These are phyloP conservation scores for Drosophila willistoni DNA, from an alignment of 1,140 invertebrate species.

Conservation along the genomic window DNA sequence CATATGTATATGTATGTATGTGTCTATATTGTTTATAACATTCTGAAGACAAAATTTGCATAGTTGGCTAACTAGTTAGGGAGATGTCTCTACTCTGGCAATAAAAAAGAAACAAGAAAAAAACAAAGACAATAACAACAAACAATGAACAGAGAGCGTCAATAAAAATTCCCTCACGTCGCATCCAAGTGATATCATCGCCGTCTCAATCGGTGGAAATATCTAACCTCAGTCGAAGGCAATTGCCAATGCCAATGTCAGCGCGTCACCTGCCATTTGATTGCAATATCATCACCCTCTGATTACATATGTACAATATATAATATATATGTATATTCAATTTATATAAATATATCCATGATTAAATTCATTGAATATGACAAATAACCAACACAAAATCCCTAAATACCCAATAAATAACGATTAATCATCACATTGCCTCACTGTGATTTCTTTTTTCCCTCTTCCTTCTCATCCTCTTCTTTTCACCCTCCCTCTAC, in stretches of 20 bases:
- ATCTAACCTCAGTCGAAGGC: constrained; percentile 27
- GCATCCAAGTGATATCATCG: constrained; percentile 66
- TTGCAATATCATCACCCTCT: constrained; percentile 14
- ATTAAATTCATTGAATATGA: constrained; percentile 10
- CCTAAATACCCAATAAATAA: constrained; percentile 16
- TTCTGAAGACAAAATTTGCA: constrained; percentile 32
- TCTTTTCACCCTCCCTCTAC: not conserved
- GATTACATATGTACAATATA: not conserved
- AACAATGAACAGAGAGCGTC: constrained; percentile 63
- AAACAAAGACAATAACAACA: constrained; percentile 29
- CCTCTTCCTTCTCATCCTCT: too few species aligned
- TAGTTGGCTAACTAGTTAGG: constrained; percentile 51
- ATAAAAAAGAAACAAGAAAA: not conserved
- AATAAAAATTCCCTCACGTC: constrained; percentile 77
- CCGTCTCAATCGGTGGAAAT: constrained; percentile 23
- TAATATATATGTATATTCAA: not conserved
- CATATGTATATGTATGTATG: not conserved
- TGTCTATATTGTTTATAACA: constrained; percentile 2
- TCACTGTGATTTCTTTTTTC: not conserved
- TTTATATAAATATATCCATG: constrained; percentile 8
- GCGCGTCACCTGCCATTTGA: not conserved
- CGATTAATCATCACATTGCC: constrained; percentile 41
- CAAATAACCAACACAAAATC: constrained; percentile 8
- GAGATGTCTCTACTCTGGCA: constrained; percentile 13
- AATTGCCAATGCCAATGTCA: constrained; percentile 54